Conservation (phyloP, 2,113 vertebrate genomes). For the Lampris incognitus region DNA sequence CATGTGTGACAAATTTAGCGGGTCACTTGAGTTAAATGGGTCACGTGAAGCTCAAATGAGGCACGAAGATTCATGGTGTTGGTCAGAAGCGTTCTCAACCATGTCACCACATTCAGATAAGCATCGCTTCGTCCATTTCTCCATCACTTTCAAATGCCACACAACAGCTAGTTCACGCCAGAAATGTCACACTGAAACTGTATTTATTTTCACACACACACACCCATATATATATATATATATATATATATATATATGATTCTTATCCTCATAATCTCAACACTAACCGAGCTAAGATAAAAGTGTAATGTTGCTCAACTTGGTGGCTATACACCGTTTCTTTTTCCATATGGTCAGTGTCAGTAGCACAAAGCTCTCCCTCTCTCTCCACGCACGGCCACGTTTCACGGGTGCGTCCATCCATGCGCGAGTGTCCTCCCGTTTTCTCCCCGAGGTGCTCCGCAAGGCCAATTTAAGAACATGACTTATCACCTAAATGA, state of each 20-base stretch:
- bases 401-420: conserved; percentile 18
- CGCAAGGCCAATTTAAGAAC: conserved; percentile 69
- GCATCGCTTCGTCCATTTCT: neutral
- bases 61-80: too few relatives aligned
- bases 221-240: too few relatives aligned
- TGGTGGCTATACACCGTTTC: conserved; percentile 45
- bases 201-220: too few relatives aligned
- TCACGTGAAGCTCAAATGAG: too few relatives aligned
- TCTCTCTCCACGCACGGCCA: conserved; percentile 5
- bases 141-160: neutral
- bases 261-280: conserved; percentile 39
- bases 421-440: neutral
- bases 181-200: too few relatives aligned
- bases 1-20: too few relatives aligned
- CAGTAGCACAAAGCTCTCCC: neutral
- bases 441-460: conserved; percentile 46
- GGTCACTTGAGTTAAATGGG: too few relatives aligned
- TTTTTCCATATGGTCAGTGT: conserved; percentile 8
- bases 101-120: neutral
- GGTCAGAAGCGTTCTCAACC: neutral
- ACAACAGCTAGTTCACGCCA: neutral
- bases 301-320: conserved; percentile 54
- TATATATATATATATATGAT: neutral
- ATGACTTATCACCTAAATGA: conserved; percentile 67
- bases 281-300: conserved; percentile 37